Evolutionary conservation across 2,888 invertebrate genomes (phyloP), one percentile per base, ranked within the genome.

Genomic region (Clivina fossor): DNA sequence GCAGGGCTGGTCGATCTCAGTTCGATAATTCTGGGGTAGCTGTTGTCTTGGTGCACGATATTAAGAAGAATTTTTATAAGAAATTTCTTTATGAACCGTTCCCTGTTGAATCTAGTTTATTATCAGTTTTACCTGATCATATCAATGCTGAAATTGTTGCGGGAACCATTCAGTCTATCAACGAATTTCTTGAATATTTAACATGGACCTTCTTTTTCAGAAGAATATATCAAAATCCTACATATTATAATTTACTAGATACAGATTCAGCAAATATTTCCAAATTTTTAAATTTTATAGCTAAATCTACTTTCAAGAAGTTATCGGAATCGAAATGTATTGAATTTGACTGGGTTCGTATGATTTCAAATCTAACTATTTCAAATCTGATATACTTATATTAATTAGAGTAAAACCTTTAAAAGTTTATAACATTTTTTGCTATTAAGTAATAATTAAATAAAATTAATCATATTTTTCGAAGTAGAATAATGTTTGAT

Each of bases 121-220:
- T 97, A 4, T 83, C 85, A 53, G 97, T 95, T 0, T 71, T 99
- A 49, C 87, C 97, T 0, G 98, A 99, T 74, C 99, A 99, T 74
- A 80, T 98, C 61, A 99, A 99, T 74, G 99, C 99, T 0, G 99
- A 99, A 74, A 84, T 91, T 60, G 93, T 96, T 0, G 93, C 97
- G 18, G 96, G 95, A 50, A 97, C 96, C 0, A 90, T 99, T n/a
- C 83, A 84, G 62, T 87, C 88, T 0, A 94, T 92, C 69, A 91
- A 93, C 70, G 91, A 94, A 64, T 89, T 95, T 43, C 78, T 99
- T 56, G 97, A 99, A 74, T 99, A 99, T 76, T 78, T 99, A 62
- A 96, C 98, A 0, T 99, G 97, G 90, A 99, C 99, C 0, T 99
- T 95, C 69, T 95, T 98, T 78, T 99, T 97, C 78, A 79, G 97